These are phyloP conservation scores for Homarus gammarus DNA, from an alignment of 2,888 invertebrate genomes.

Conservation along the genomic window DNA sequence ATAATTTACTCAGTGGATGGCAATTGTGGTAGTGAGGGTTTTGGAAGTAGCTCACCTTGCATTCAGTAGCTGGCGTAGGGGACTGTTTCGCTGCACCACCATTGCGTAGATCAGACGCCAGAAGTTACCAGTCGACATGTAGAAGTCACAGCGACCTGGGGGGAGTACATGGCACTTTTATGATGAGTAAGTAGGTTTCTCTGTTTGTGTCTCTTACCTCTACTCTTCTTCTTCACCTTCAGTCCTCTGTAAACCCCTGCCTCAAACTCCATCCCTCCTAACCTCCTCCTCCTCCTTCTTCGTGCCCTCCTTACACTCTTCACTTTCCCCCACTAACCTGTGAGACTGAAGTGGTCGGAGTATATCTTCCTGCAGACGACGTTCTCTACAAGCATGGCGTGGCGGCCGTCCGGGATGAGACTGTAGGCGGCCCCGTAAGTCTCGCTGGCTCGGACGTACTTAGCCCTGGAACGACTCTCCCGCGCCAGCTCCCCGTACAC, in stretches of 20 bases:
- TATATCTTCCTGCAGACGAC: constrained; percentile 66
- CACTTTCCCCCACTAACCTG: constrained; percentile 17
- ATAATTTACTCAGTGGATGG: too few species aligned
- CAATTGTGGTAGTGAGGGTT: too few species aligned
- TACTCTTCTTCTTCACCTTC: neutral
- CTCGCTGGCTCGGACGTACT: constrained; percentile 47
- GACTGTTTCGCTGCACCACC: constrained; percentile 49
- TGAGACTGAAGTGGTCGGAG: constrained; percentile 56
- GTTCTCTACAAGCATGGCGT: constrained; percentile 63
- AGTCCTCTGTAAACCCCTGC: neutral
- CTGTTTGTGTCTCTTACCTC: neutral
- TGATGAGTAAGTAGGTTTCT: neutral
- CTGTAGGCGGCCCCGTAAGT: constrained; percentile 44
- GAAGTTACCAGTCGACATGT: constrained; percentile 56
- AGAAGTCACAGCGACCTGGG: constrained; percentile 56
- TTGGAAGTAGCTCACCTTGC: constrained; percentile 26
- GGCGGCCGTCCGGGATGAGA: constrained; percentile 44
- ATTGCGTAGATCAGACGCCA: constrained; percentile 63
- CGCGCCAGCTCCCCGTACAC: constrained; percentile 56
- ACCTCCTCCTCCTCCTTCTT: neutral
- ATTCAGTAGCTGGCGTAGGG: constrained; percentile 26
- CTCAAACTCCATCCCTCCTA: neutral
- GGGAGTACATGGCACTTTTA: neutral
- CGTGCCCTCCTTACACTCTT: too few species aligned
- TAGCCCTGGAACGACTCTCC: neutral